Base-by-base conservation (phyloP, 2,888 invertebrate genomes). In the Salticus scenicus region DNA sequence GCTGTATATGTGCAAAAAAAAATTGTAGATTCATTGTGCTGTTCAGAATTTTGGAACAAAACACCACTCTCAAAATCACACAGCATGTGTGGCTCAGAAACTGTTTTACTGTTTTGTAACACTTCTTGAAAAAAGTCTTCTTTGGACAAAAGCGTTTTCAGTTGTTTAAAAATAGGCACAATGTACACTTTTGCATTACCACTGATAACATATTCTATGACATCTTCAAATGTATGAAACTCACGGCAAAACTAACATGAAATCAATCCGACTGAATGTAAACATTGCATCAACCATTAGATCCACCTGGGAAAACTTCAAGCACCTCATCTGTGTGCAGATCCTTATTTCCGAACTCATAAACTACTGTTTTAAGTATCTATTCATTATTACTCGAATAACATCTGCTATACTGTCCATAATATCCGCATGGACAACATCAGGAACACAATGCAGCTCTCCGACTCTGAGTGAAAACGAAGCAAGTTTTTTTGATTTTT, bases 1-100 rank as follows among this genome's bases (percentile, higher is more conserved):
- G n/a, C n/a, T 47, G 47, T 47, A 47, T n/a, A 47, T 47, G 47
- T 47, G 47, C 47, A 47, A 47, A 47, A 47, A n/a, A n/a, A 47
- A 47, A 47, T 47, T 1, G 47, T 47, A 17, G 47, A 47, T 47
- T 47, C 47, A 47, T 47, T 47, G 5, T 47, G n/a, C 5, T 47
- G 47, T 47, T 47, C 47, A 47, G 47, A 47, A n/a, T 47, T 47
- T 1, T 47, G 14, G 47, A 47, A 47, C n/a, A 47, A n/a, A 4
- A n/a, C n/a, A 1, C 47, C 47, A 47, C 47, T 17, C n/a, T n/a
- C n/a, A n/a, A n/a, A n/a, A n/a, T n/a, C n/a, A n/a, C n/a, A n/a
- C n/a, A n/a, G n/a, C 47, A 47, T 47, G 4, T 47, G 47, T 1
- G 47, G 47, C 1, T 47, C 47, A 4, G 4, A 1, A 47, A 47